Conservation (phyloP, 2,888 invertebrate species). For the Oscheius onirici region DNA sequence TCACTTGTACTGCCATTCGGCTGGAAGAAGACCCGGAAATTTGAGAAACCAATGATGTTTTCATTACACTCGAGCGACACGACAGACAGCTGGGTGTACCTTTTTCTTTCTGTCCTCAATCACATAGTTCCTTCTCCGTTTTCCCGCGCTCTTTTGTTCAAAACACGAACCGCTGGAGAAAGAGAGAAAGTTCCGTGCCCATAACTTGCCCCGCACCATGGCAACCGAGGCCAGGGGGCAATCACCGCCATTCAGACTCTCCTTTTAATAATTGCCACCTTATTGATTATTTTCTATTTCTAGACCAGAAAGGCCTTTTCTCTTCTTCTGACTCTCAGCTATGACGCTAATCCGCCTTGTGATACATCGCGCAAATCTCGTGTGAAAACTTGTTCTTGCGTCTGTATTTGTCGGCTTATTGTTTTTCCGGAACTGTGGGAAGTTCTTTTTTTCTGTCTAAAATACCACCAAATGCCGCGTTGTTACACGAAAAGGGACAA, state of each 20-base stretch:
- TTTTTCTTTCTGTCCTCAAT: background rate
- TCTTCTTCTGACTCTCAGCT: too few species aligned
- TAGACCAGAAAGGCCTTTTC: too few species aligned
- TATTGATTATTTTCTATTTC: background rate
- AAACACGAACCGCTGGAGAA: background rate
- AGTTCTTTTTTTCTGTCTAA: too few species aligned
- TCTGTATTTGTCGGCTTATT: too few species aligned
- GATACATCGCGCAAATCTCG: too few species aligned
- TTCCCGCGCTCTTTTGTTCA: background rate
- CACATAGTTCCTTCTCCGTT: background rate
- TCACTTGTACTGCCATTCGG: background rate
- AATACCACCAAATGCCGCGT: too few species aligned
- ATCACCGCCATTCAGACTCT: background rate
- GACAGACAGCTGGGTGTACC: conserved; percentile 4
- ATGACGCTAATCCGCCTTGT: too few species aligned
- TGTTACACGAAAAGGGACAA: too few species aligned
- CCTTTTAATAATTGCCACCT: background rate
- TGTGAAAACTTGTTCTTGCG: too few species aligned
- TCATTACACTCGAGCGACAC: conserved; percentile 7
- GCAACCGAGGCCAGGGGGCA: conserved; percentile 11
- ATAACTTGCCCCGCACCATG: background rate
- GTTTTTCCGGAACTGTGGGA: too few species aligned
- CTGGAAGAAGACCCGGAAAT: background rate
- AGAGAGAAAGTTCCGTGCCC: background rate
- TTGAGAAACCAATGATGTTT: conserved; percentile 10